These are phyloP conservation scores for Leptonema lineaticorne DNA, from an alignment of 1,140 invertebrate genomes.

Conservation along the genomic window DNA sequence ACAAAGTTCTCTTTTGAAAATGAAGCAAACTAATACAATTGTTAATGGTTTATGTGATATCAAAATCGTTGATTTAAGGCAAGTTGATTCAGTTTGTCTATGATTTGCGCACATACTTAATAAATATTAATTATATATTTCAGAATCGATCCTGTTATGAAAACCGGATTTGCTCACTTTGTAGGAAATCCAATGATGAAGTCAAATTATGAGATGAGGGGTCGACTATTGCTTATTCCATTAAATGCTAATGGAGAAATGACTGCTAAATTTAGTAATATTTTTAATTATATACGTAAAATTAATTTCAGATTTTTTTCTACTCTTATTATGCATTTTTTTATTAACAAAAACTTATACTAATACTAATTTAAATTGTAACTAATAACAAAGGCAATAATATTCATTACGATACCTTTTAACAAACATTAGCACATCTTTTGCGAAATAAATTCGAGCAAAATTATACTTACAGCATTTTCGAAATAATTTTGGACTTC, in stretches of 20 bases:
- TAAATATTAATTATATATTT: no score
- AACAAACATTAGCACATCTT: no score
- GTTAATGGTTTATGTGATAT: constrained; percentile 14
- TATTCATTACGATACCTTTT: no score
- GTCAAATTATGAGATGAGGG: constrained; percentile 60
- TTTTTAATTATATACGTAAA: no score
- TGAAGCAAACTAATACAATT: constrained; percentile 6
- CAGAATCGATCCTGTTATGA: constrained; percentile 55
- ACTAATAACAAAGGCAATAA: no score
- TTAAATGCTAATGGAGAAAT: constrained; percentile 60
- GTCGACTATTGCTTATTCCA: constrained; percentile 64
- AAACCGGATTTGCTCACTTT: constrained; percentile 50
- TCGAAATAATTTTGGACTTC: no score
- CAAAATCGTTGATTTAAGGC: background rate
- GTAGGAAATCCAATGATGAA: constrained; percentile 50
- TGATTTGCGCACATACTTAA: background rate
- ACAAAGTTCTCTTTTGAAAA: background rate
- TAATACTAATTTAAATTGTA: no score
- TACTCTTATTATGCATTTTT: no score
- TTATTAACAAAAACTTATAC: no score
- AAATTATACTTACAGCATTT: no score
- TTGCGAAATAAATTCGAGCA: no score
- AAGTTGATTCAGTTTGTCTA: constrained; percentile 1
- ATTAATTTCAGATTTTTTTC: no score
- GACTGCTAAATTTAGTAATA: constrained; percentile 57